Evolutionary conservation across 2,797 vertebrate species (phyloP), one percentile per base, ranked within the genome.

Genomic region (Sebastes hopkinsi): DNA sequence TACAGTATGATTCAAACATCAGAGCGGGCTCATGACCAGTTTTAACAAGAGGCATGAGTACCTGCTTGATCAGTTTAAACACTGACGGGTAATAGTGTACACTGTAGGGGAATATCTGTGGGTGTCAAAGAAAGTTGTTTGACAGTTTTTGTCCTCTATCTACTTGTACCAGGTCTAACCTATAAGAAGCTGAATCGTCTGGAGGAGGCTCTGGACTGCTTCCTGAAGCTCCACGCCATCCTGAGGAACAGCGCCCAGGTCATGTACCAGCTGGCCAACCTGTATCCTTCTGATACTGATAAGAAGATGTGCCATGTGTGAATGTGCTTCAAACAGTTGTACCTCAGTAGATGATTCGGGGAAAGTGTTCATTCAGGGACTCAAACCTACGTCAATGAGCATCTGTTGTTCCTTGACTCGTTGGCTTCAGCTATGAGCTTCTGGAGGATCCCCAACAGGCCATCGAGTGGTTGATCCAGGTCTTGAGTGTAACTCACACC

Each of bases 141-240:
- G 4, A 59, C 42, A 32, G n/a, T 20, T 46, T 60, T 56, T 61
- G 23, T 4, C 13, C 25, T 3, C 6, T 50, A 1, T 34, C 66
- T 58, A 1, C 67, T 88, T 55, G n/a, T 23, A 29, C 9, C 86
- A 99, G 99, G 98, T 90, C 94, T 99, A 79, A 94, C 96, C 1
- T 97, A 98, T 87, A 98, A 98, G 95, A 97, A 92, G 72, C 94
- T 98, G 82, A 97, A 94, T 64, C 96, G 96, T 9, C 94, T 97
- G 77, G 96, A 98, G n/a, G 97, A 98, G 76, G 96, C 97, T 58
- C 95, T 99, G 87, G 97, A 99, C 92, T 98, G 96, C 92, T 99
- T 99, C 87, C 93, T 97, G 91, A 99, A 99, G 91, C 97, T 99
- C 50, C 97, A 99, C 3, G 96, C 97, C 81, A 99, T 99, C 82